Evolutionary conservation across 2,797 vertebrate genomes (phyloP).

Genomic region (Premnoplex brunnescens): DNA sequence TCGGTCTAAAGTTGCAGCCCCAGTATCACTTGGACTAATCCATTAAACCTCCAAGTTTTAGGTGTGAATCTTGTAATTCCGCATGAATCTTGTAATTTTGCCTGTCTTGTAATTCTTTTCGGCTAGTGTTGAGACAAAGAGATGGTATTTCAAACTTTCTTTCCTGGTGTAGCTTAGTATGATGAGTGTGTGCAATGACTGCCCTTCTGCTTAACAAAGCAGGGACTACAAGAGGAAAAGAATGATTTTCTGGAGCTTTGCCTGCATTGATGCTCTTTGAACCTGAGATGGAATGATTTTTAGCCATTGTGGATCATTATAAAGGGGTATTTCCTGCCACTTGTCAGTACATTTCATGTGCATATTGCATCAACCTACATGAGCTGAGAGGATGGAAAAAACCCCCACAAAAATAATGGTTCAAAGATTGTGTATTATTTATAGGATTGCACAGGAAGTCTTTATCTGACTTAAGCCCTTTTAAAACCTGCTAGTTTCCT

Average conservation of each 20-base stretch:
- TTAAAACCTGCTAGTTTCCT: background rate
- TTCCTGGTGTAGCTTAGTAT: background rate
- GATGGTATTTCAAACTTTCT: background rate
- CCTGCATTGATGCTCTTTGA: background rate
- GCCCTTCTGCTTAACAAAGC: background rate
- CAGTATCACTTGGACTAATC: background rate
- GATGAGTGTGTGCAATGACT: background rate
- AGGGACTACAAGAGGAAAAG: background rate
- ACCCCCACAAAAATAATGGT: rapidly evolving
- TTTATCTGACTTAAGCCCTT: background rate
- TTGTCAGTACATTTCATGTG: background rate
- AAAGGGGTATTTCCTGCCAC: background rate
- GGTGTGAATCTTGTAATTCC: background rate
- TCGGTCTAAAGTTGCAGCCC: background rate
- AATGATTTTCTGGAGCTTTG: background rate
- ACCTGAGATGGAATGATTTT: background rate
- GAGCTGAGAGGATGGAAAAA: background rate
- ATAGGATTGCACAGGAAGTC: background rate
- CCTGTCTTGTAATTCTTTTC: background rate
- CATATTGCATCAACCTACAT: background rate
- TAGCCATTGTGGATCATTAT: background rate
- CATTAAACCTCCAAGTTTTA: background rate
- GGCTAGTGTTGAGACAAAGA: background rate
- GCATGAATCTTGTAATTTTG: background rate
- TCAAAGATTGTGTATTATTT: background rate